A percentile compares a stretch with the other conserved stretches of the same genome.
These are phyloP conservation scores for Metaphire vulgaris DNA, from an alignment of 1,140 invertebrate genomes.

Conservation along the genomic window DNA sequence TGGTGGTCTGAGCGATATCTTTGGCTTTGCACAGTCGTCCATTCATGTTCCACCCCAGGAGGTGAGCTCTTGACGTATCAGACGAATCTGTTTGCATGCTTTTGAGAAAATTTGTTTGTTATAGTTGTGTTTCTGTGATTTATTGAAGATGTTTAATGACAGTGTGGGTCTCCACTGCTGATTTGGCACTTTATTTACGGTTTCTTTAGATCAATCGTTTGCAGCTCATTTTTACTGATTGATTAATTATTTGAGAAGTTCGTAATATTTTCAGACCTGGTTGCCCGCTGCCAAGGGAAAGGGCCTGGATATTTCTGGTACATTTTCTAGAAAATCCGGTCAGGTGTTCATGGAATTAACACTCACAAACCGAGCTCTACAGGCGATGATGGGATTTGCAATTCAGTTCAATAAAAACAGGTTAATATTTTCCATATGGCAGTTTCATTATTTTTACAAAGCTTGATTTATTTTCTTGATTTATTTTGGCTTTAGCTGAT, in stretches of 20 bases:
- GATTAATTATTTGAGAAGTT: too few relatives aligned
- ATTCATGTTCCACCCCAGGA: slow-evolving; percentile 68
- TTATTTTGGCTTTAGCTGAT: too few relatives aligned
- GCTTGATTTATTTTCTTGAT: too few relatives aligned
- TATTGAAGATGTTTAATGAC: not conserved
- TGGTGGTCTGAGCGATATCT: slow-evolving; percentile 39
- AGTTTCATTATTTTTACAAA: too few relatives aligned
- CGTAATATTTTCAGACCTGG: too few relatives aligned
- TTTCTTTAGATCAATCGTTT: not conserved
- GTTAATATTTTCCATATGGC: too few relatives aligned
- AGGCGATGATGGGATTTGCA: slow-evolving; percentile 90
- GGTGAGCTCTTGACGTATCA: slow-evolving; percentile 33
- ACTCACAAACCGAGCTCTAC: slow-evolving; percentile 96
- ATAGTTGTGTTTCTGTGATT: not conserved
- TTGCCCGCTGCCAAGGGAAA: slow-evolving; percentile 86
- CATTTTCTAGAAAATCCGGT: slow-evolving; percentile 80
- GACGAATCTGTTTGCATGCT: too few relatives aligned
- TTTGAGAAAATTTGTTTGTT: too few relatives aligned
- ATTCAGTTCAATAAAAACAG: slow-evolving; percentile 98
- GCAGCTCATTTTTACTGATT: not conserved
- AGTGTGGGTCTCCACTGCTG: not conserved
- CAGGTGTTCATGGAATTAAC: slow-evolving; percentile 93
- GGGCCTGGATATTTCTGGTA: slow-evolving; percentile 87
- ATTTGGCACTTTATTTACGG: not conserved
- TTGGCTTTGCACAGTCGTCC: slow-evolving; percentile 57